A percentile compares a stretch with the other conserved stretches of the same genome.
Conservation (phyloP, 2,888 invertebrate species). For the Caenorhabditis afra region DNA sequence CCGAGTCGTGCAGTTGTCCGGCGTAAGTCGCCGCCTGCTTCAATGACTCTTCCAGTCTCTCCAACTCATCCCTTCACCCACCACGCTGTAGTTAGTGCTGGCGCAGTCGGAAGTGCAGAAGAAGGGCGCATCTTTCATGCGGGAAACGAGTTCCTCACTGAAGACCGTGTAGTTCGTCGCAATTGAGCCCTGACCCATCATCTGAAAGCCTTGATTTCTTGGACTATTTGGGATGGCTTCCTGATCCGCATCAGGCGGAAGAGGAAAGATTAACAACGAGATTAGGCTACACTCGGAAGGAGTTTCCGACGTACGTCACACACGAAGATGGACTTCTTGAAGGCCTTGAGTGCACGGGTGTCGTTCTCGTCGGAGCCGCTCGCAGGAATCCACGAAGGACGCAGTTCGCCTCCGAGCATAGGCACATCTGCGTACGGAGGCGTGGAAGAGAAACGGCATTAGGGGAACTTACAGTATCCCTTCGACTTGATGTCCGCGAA, state of each 20-base stretch:
- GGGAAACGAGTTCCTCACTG: constrained; percentile 61
- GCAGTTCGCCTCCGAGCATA: constrained; percentile 22
- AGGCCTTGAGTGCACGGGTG: constrained; percentile 46
- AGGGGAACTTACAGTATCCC: constrained; percentile 43
- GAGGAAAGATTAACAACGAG: background rate
- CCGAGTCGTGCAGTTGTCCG: constrained; percentile 61
- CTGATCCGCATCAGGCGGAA: constrained; percentile 30
- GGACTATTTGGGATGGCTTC: constrained; percentile 21
- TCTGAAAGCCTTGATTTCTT: constrained; percentile 30
- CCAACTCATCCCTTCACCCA: background rate
- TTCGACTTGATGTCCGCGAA: constrained; percentile 67
- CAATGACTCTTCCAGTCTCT: background rate
- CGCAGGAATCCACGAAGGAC: constrained; percentile 33
- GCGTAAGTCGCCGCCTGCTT: constrained; percentile 55
- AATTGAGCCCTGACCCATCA: constrained; percentile 53
- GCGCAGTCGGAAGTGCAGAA: constrained; percentile 57
- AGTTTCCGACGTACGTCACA: constrained; percentile 47
- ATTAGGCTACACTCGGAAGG: constrained; percentile 20
- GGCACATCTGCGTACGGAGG: constrained; percentile 30
- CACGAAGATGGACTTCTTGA: constrained; percentile 51
- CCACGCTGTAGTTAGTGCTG: constrained; percentile 42
- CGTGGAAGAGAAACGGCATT: background rate
- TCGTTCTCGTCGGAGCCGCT: constrained; percentile 46
- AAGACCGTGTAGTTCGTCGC: constrained; percentile 58
- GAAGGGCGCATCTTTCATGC: constrained; percentile 69